phyloP scores from a whole-genome alignment of 2,797 vertebrate genomes.

The Smutsia temminckii region DNA sequence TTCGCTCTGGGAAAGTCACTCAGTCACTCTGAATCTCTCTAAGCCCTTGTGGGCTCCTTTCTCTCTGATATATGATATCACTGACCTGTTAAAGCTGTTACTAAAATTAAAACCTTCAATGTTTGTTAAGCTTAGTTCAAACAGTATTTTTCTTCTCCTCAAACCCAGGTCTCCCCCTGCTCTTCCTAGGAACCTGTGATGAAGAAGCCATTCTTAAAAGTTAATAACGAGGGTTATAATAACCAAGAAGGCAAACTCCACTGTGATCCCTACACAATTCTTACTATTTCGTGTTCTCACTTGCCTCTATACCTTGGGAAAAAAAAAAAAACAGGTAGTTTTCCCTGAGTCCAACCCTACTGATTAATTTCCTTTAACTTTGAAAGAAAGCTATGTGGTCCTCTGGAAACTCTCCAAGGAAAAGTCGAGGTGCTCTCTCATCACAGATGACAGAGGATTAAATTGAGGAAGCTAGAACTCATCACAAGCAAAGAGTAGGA shows the following conservation, averaged over 20 bases:
- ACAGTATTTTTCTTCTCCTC: background rate
- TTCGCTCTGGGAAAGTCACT: background rate
- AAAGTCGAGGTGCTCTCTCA: background rate
- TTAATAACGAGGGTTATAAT: background rate
- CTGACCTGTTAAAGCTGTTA: background rate
- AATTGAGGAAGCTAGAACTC: background rate
- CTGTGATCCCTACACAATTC: too few relatives aligned
- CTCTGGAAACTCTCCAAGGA: background rate
- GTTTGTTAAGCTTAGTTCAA: background rate
- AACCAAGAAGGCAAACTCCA: background rate
- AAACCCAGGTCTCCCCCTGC: background rate
- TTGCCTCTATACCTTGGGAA: background rate
- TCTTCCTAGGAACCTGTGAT: background rate
- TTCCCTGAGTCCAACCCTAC: background rate
- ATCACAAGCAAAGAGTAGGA: background rate
- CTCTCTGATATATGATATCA: background rate
- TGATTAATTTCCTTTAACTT: background rate
- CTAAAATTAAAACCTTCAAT: conserved; percentile 22
- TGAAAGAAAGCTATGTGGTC: background rate
- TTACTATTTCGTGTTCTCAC: background rate
- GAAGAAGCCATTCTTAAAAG: background rate
- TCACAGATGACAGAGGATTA: background rate
- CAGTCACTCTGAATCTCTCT: background rate
- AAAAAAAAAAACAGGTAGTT: background rate
- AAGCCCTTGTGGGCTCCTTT: background rate